Evolutionary conservation across 2,797 vertebrate genomes (phyloP).

Genomic region (Antrozous pallidus): DNA sequence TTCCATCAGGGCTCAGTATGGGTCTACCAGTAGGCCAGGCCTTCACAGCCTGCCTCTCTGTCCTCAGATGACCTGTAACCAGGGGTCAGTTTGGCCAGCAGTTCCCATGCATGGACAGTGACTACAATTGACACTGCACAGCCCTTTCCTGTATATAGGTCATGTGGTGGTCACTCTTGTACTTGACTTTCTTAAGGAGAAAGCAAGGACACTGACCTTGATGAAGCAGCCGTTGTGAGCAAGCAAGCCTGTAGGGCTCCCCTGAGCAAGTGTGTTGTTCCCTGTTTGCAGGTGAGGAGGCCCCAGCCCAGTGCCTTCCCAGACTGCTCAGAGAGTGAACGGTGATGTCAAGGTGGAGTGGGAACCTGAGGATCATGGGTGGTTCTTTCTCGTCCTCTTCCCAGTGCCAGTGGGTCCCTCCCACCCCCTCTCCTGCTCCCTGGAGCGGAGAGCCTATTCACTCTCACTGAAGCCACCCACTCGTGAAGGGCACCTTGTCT

Average conservation of each 20-base stretch:
- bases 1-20: neutral
- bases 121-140: neutral
- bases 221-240: rapidly evolving
- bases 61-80: neutral
- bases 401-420: rapidly evolving
- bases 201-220: too few species aligned
- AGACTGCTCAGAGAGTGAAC: neutral
- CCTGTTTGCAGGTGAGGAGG: too few species aligned
- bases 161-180: neutral
- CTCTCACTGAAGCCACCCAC: rapidly evolving
- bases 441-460: rapidly evolving
- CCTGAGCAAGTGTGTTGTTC: rapidly evolving
- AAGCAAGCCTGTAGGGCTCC: rapidly evolving
- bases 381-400: too few species aligned
- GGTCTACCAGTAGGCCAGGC: neutral
- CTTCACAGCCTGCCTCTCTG: neutral
- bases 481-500: neutral
- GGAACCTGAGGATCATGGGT: rapidly evolving
- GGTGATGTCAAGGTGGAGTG: rapidly evolving
- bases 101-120: neutral
- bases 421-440: rapidly evolving
- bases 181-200: neutral
- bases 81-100: rapidly evolving
- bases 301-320: neutral
- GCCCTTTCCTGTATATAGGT: neutral